Percentiles rank a stretch among this genome's conserved stretches.
phyloP scores from a whole-genome alignment of 1,140 invertebrate species.

The Drosophila neocordata region DNA sequence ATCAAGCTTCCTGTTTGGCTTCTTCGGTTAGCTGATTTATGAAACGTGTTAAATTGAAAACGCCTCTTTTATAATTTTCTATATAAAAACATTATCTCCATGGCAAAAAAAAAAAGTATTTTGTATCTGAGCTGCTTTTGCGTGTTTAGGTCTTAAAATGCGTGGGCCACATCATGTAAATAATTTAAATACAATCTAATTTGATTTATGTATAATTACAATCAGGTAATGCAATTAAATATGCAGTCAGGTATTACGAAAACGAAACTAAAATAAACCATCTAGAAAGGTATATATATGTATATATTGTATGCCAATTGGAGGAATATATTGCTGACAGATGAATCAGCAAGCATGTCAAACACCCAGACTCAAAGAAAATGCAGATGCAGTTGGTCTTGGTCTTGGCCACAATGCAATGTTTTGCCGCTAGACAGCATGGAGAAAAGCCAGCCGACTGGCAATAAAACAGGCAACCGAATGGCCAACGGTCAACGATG shows the following conservation, averaged over 20 bases:
- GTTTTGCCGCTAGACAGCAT: constrained; percentile 4
- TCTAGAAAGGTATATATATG: neutral
- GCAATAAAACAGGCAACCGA: constrained; percentile 25
- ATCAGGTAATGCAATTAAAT: constrained; percentile 9
- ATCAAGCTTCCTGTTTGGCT: constrained; percentile 18
- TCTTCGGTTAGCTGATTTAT: constrained; percentile 23
- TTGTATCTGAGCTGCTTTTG: constrained; percentile 5
- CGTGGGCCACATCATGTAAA: constrained; percentile 14
- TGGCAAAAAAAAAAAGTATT: neutral
- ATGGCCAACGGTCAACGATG: constrained; percentile 26
- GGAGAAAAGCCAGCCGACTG: neutral
- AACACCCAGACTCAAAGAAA: neutral
- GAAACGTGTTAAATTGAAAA: constrained; percentile 31
- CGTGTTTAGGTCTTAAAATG: constrained; percentile 8
- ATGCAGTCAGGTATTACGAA: neutral
- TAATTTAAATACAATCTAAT: constrained; percentile 7
- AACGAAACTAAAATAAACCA: constrained; percentile 6
- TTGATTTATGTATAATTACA: constrained; percentile 19
- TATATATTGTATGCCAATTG: constrained; percentile 5
- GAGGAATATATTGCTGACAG: constrained; percentile 17
- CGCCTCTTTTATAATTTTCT: constrained; percentile 31
- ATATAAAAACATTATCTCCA: constrained; percentile 26
- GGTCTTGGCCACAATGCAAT: constrained; percentile 9
- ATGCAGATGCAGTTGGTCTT: constrained; percentile 8
- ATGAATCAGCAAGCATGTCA: constrained; percentile 12